Percentiles rank a stretch among this genome's conserved stretches.
Evolutionary conservation across 2,888 invertebrate genomes (phyloP).

Genomic region (Rhodophaea formosa): DNA sequence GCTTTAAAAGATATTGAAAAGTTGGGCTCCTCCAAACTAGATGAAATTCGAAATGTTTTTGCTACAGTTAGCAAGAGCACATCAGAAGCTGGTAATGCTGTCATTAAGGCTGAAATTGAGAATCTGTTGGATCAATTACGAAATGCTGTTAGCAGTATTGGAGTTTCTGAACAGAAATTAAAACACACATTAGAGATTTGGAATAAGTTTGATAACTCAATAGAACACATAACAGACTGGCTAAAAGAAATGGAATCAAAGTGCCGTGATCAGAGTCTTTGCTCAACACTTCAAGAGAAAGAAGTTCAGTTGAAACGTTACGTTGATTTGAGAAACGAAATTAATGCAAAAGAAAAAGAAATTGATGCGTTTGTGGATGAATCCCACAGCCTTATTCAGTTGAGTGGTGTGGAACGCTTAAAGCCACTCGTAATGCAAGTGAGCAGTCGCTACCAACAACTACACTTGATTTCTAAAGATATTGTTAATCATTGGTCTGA

Average conservation of each 20-base stretch:
- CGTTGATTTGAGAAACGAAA: slow-evolving; percentile 87
- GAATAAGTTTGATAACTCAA: slow-evolving; percentile 91
- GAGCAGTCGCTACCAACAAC: slow-evolving; percentile 91
- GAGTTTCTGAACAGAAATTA: slow-evolving; percentile 86
- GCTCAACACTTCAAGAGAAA: slow-evolving; percentile 91
- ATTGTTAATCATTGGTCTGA: slow-evolving; percentile 91
- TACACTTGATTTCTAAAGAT: slow-evolving; percentile 91
- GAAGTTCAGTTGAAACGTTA: slow-evolving; percentile 86
- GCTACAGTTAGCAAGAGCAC: slow-evolving; percentile 88
- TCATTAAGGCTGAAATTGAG: slow-evolving; percentile 87
- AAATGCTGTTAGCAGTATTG: slow-evolving; percentile 85
- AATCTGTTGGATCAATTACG: slow-evolving; percentile 85
- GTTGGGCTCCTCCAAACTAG: slow-evolving; percentile 84
- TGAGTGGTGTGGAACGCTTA: slow-evolving; percentile 91
- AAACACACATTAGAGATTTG: slow-evolving; percentile 89
- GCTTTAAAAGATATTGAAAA: slow-evolving; percentile 84
- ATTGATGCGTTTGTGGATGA: slow-evolving; percentile 94
- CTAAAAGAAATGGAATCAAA: slow-evolving; percentile 90
- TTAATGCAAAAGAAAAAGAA: slow-evolving; percentile 90
- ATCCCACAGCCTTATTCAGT: slow-evolving; percentile 91
- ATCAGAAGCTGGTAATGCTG: slow-evolving; percentile 87
- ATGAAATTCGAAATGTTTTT: slow-evolving; percentile 85
- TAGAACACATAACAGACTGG: slow-evolving; percentile 92
- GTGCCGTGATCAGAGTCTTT: slow-evolving; percentile 92
- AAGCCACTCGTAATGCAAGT: slow-evolving; percentile 94